Conservation (phyloP, 2,113 vertebrate genomes). For the Mola mola region DNA sequence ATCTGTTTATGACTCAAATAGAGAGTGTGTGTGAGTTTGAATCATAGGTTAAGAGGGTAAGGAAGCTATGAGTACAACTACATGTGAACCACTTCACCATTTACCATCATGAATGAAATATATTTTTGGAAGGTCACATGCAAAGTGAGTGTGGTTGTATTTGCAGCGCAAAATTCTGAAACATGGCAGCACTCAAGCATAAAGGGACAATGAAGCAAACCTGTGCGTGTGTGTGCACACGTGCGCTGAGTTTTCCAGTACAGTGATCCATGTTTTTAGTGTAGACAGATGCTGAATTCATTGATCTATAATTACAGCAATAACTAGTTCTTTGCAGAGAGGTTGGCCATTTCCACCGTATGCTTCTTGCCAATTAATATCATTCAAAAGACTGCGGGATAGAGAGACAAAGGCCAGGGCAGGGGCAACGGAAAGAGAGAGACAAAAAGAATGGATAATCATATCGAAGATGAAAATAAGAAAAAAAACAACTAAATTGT, state of each 20-base stretch:
- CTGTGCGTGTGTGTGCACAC: conserved; percentile 6
- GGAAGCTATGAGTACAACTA: background rate
- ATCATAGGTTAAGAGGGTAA: background rate
- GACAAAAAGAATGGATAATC: conserved; percentile 29
- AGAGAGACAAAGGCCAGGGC: conserved; percentile 8
- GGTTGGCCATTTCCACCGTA: conserved; percentile 13
- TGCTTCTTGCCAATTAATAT: conserved; percentile 55
- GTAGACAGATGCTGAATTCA: conserved; percentile 70
- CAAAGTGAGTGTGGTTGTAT: background rate
- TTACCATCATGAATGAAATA: conserved; percentile 19
- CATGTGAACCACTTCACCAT: background rate
- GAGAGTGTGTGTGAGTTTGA: conserved; percentile 27
- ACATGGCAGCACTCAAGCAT: conserved; percentile 13
- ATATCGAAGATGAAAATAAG: conserved; percentile 39
- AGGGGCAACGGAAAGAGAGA: background rate
- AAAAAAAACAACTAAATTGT: conserved; percentile 12
- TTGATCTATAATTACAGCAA: conserved; percentile 75
- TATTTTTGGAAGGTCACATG: conserved; percentile 1
- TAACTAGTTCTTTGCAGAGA: conserved; percentile 56
- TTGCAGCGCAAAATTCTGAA: conserved; percentile 19
- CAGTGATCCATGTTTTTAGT: conserved; percentile 42
- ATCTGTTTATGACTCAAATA: conserved; percentile 60
- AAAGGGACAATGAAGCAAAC: conserved; percentile 32
- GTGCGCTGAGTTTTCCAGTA: conserved; percentile 7
- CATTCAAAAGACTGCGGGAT: conserved; percentile 20